Base-by-base conservation (phyloP, 2,797 vertebrate genomes). In the Corythornis leucogaster region DNA sequence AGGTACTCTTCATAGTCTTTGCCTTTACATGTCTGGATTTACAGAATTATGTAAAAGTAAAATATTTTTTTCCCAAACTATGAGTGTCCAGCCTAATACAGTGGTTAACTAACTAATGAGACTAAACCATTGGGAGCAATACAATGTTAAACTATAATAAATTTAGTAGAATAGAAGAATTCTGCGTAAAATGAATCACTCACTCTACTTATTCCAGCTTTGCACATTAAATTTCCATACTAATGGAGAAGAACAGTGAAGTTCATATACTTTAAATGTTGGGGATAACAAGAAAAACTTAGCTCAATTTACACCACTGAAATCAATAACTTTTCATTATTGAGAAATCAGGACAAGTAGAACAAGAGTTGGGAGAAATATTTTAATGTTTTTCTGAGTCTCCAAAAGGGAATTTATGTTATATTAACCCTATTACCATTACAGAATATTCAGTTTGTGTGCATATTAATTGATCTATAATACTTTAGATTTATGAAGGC, bases 401-500 rank as follows among this genome's bases (percentile, higher is more conserved):
- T 70, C 78, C 20, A 59, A 74, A 80, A 69, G 10, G 13, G 51
- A 90, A 87, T 86, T 92, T 76, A n/a, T 73, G 25, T 81, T 81
- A 61, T 17, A 81, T 84, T 87, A 86, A 70, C 18, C 70, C 42
- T 74, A 69, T 90, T 76, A 20, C 48, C n/a, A 57, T 70, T 95
- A 64, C n/a, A 74, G 83, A 90, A 79, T 70, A 84, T 54, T 25
- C 28, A 82, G 48, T 9, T 80, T 64, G 13, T 67, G 48, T 85
- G 78, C 61, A 85, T 93, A 82, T 85, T 92, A 93, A 89, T 90
- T 80, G 59, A 46, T 61, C 57, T 59, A 21, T 80, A 87, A 82
- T 87, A 71, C 81, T 85, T 93, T 57, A 89, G 57, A 85, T 87
- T 87, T 82, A 82, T 68, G 33, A 94, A 82, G 86, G 43, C 48